phyloP scores from a whole-genome alignment of 2,888 invertebrate genomes.

The Cantharis nigra region DNA sequence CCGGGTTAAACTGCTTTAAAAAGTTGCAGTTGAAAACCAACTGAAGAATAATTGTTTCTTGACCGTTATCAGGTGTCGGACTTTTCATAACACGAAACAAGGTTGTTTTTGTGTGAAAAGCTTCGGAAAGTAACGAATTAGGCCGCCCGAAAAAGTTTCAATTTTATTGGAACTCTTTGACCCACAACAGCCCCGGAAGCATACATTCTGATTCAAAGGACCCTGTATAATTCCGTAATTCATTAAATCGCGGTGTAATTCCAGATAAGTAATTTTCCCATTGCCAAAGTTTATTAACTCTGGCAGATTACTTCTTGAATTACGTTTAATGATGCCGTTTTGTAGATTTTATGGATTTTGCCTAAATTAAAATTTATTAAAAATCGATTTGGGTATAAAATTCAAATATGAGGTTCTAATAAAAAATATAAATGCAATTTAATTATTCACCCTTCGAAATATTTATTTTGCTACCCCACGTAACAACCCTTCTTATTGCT shows the following conservation, averaged over 20 bases:
- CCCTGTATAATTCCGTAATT: background rate
- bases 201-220: background rate
- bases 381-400: background rate
- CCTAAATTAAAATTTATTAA: background rate
- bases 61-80: no score
- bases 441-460: constrained; percentile 20
- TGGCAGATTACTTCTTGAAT: background rate
- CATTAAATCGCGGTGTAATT: background rate
- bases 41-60: no score
- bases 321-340: background rate
- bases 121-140: background rate
- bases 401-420: background rate
- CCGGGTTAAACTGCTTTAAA: no score
- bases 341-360: background rate
- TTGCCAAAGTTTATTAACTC: background rate
- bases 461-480: constrained; percentile 20
- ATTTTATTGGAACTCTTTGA: background rate
- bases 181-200: background rate
- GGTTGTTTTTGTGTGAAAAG: no score
- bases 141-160: background rate
- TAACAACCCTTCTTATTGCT: constrained; percentile 12
- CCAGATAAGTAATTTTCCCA: background rate
- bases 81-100: no score
- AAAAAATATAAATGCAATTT: constrained; percentile 9
- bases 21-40: no score